These are phyloP conservation scores for Hybognathus amarus DNA, from an alignment of 2,797 vertebrate genomes.

Conservation along the genomic window DNA sequence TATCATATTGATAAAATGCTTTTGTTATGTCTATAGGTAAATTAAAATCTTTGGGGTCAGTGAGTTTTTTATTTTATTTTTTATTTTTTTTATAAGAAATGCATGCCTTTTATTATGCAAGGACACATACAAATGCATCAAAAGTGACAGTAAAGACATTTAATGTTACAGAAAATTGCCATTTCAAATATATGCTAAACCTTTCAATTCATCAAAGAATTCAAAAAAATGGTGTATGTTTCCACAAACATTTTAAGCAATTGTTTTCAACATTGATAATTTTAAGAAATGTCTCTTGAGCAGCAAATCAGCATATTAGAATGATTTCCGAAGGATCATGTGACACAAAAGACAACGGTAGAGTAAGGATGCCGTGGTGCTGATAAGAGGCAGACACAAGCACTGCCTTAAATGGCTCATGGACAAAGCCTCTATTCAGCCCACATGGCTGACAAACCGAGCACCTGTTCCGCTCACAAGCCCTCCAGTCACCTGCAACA, in stretches of 20 bases:
- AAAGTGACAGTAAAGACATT: not conserved
- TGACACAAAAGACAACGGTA: not conserved
- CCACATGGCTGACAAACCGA: constrained; percentile 61
- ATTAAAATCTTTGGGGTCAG: not conserved
- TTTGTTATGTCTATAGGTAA: not conserved
- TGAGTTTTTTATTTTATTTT: too few relatives aligned
- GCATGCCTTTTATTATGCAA: too few relatives aligned
- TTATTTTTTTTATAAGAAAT: not conserved
- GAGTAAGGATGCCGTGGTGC: constrained; percentile 50
- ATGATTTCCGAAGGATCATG: not conserved
- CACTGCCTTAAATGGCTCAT: constrained; percentile 62
- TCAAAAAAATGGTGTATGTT: not conserved
- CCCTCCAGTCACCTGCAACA: constrained; percentile 44
- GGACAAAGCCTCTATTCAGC: constrained; percentile 76
- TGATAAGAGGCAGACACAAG: constrained; percentile 59
- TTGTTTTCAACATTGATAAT: not conserved
- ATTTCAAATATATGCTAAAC: not conserved
- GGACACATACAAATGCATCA: not conserved
- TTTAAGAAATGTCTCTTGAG: not conserved
- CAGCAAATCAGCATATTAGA: not conserved
- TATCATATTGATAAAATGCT: not conserved
- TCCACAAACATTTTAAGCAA: not conserved
- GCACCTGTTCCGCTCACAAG: constrained; percentile 75
- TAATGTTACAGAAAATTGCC: not conserved
- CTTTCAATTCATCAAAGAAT: too few relatives aligned